A percentile compares a stretch with the other conserved stretches of the same genome.
Evolutionary conservation across 2,888 invertebrate genomes (phyloP).

Genomic region (Sceliomorpha sp.): DNA sequence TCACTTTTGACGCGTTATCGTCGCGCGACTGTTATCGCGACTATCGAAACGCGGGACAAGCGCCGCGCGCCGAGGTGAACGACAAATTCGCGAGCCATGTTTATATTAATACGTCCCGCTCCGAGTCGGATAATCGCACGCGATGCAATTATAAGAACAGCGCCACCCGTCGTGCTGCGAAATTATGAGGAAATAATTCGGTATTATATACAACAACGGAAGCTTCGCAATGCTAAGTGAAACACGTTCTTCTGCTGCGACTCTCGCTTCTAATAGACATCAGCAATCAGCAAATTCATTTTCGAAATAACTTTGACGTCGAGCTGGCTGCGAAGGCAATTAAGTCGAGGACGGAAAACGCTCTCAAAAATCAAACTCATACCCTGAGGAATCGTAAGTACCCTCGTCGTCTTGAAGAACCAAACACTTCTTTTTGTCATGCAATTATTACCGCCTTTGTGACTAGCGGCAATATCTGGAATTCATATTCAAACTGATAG

Average conservation of each 20-base stretch:
- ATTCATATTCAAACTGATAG: too few species aligned
- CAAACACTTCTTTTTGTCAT: too few species aligned
- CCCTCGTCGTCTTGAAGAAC: too few species aligned
- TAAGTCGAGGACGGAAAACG: not conserved
- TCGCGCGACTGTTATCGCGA: not conserved
- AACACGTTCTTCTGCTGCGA: too few species aligned
- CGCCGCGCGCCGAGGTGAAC: slow-evolving; percentile 3
- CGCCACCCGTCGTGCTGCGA: not conserved
- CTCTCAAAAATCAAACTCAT: not conserved
- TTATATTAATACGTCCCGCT: slow-evolving; percentile 4
- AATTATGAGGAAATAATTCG: slow-evolving; percentile 1
- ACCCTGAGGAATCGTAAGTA: not conserved
- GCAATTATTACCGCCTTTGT: too few species aligned
- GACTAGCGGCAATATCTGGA: too few species aligned
- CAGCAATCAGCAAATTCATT: slow-evolving; percentile 8
- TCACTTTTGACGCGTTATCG: slow-evolving; percentile 21
- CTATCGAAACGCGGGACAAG: slow-evolving; percentile 10
- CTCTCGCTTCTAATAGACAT: not conserved
- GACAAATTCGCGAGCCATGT: slow-evolving; percentile 7
- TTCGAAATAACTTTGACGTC: slow-evolving; percentile 16
- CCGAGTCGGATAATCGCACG: not conserved
- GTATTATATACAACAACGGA: not conserved
- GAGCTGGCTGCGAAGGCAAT: too few species aligned
- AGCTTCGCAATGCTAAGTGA: not conserved
- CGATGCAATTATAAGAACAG: not conserved